A percentile compares a stretch with the other conserved stretches of the same genome.
Evolutionary conservation across 2,113 vertebrate genomes (phyloP).

Genomic region (Vanacampus margaritifer): DNA sequence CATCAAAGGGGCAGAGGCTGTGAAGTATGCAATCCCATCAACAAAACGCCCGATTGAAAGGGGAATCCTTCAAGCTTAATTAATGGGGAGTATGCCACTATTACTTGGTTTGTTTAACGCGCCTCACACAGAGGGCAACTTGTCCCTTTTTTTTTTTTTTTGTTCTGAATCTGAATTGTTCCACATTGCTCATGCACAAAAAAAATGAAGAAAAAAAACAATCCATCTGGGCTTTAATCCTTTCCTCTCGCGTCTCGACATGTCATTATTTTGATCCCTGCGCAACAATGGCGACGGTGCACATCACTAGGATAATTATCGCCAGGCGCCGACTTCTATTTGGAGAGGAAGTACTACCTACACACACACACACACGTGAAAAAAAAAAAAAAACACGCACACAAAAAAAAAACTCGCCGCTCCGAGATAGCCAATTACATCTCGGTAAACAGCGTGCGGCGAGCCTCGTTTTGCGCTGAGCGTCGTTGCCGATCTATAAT

Average conservation of each 20-base stretch:
- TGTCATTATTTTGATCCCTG: constrained; percentile 74
- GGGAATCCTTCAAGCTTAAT: constrained; percentile 74
- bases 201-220: constrained; percentile 45
- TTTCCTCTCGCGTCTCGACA: constrained; percentile 67
- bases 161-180: constrained; percentile 73
- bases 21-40: constrained; percentile 77
- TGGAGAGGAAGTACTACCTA: constrained; percentile 57
- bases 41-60: constrained; percentile 66
- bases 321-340: constrained; percentile 61
- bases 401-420: constrained; percentile 33
- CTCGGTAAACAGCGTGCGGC: constrained; percentile 58
- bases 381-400: constrained; percentile 22
- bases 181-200: constrained; percentile 72
- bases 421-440: constrained; percentile 71
- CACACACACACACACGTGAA: constrained; percentile 46
- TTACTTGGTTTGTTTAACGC: constrained; percentile 79
- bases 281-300: constrained; percentile 50
- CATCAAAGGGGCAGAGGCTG: constrained; percentile 73
- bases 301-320: constrained; percentile 64
- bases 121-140: constrained; percentile 71
- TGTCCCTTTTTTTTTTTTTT: constrained; percentile 65
- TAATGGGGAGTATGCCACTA: constrained; percentile 75
- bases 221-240: constrained; percentile 71
- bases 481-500: constrained; percentile 64
- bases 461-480: constrained; percentile 51